Conservation (phyloP, 2,888 invertebrate species). For the Minunthozetes semirufus region DNA sequence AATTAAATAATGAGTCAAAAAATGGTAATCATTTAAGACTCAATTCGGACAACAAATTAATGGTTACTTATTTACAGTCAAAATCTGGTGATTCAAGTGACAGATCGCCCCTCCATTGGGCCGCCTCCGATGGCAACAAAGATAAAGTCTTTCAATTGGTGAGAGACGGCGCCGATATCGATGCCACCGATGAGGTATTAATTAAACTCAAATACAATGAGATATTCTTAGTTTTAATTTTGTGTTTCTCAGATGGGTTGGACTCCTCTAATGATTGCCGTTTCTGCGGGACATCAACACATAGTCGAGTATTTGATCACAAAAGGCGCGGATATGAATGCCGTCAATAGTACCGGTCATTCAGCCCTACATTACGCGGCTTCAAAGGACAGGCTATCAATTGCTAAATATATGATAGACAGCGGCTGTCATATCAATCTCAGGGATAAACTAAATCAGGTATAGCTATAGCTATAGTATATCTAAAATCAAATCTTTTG, state of each 20-base stretch:
- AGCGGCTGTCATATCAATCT: slow-evolving; percentile 11
- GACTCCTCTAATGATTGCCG: slow-evolving; percentile 70
- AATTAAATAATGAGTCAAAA: not conserved
- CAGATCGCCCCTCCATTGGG: slow-evolving; percentile 62
- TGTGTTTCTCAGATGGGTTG: slow-evolving; percentile 49
- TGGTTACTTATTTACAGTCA: not conserved
- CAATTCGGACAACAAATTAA: not conserved
- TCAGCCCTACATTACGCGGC: slow-evolving; percentile 76
- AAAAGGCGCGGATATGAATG: slow-evolving; percentile 66
- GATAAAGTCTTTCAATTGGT: slow-evolving; percentile 64
- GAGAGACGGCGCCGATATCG: slow-evolving; percentile 60
- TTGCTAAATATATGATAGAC: slow-evolving; percentile 48
- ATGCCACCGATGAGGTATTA: slow-evolving; percentile 64
- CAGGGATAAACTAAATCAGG: slow-evolving; percentile 33
- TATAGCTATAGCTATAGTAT: not conserved
- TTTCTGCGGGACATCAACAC: slow-evolving; percentile 66
- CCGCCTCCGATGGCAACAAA: slow-evolving; percentile 67
- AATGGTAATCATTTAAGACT: not conserved
- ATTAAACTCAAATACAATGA: not conserved
- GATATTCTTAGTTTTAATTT: slow-evolving; percentile 2
- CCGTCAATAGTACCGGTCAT: slow-evolving; percentile 65
- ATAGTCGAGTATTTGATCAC: slow-evolving; percentile 61
- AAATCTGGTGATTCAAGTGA: slow-evolving; percentile 17
- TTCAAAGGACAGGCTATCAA: slow-evolving; percentile 70
- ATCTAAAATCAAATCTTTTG: not conserved